Evolutionary conservation across 2,888 invertebrate species (phyloP).

Genomic region (Sinodicranocentrus sp.): DNA sequence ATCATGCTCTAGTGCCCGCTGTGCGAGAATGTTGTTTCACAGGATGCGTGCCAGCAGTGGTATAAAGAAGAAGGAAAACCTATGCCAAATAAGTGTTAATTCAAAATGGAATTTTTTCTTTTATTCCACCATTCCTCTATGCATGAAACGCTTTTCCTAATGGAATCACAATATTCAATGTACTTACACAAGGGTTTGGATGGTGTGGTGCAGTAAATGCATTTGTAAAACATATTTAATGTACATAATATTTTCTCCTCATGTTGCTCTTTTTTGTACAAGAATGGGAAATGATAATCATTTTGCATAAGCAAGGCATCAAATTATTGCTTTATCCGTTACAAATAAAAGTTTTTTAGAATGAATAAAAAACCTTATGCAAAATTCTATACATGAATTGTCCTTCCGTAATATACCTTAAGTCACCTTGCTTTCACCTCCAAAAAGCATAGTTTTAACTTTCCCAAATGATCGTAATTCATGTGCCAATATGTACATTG

Average conservation of each 20-base stretch:
- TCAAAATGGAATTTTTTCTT: slow-evolving; percentile 39
- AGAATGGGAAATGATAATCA: too few relatives aligned
- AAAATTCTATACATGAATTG: too few relatives aligned
- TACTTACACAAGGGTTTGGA: not conserved
- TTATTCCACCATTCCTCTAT: not conserved
- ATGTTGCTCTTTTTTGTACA: not conserved
- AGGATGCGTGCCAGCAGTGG: slow-evolving; percentile 47
- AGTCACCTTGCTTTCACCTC: too few relatives aligned
- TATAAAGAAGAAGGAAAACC: slow-evolving; percentile 26
- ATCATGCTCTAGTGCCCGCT: slow-evolving; percentile 57
- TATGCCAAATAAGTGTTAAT: slow-evolving; percentile 35
- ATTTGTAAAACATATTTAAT: not conserved
- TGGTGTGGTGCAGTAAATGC: slow-evolving; percentile 1
- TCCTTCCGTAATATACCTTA: too few relatives aligned
- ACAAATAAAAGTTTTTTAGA: too few relatives aligned
- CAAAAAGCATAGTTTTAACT: too few relatives aligned
- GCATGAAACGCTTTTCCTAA: not conserved
- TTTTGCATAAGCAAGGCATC: too few relatives aligned
- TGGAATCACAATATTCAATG: not conserved
- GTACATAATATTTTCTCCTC: too few relatives aligned
- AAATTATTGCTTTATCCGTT: too few relatives aligned
- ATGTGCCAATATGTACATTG: too few relatives aligned
- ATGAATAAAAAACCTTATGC: too few relatives aligned
- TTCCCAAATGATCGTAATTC: too few relatives aligned
- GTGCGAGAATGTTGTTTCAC: slow-evolving; percentile 51